Evolutionary conservation across 2,888 invertebrate genomes (phyloP), one percentile per base, ranked within the genome.

Genomic region (Eutolmus rufibarbis): DNA sequence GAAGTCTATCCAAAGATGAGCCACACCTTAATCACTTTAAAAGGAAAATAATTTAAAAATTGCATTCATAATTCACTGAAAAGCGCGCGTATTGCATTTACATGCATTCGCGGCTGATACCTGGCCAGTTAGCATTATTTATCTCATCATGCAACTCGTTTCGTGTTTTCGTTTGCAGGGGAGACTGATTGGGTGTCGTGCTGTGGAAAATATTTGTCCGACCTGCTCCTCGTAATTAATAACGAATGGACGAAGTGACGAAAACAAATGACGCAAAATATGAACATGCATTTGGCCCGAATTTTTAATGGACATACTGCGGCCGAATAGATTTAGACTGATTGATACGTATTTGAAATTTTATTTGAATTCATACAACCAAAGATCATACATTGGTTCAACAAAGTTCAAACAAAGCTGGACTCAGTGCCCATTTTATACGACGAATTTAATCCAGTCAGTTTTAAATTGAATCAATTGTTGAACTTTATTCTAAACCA

Each of bases 11-110:
- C 51, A 86, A 78, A 86, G 86, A 86, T 86, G 86, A 90, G 90
- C 92, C 92, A 91, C 92, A 92, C 92, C 92, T 92, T 92, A 92
- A 92, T 92, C 92, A 92, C 92, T 92, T 89, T 92, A 92, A 92
- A 92, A 92, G 91, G 91, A 91, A 91, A 89, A 92, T 91, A 91
- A 91, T 91, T 92, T 90, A 90, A 90, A 92, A 91, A 91, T 92
- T 91, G 91, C 91, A 91, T 91, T 92, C 91, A 91, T 91, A 91
- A 91, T 90, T 91, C 91, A 91, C 90, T 88, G 87, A 57, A 74
- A 37, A 28, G 74, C 19, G 43, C 34, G 74, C 43, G 74, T 51
- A 19, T 28, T 74, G 74, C 85, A 85, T 74, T 84, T 84, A 84
- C 74, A 85, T 85, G 74, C 86, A 56, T n/a, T 40, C 66, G 28